Evolutionary conservation across 2,888 invertebrate genomes (phyloP), one percentile per base, ranked within the genome.

Genomic region (Parthenolecanium corni): DNA sequence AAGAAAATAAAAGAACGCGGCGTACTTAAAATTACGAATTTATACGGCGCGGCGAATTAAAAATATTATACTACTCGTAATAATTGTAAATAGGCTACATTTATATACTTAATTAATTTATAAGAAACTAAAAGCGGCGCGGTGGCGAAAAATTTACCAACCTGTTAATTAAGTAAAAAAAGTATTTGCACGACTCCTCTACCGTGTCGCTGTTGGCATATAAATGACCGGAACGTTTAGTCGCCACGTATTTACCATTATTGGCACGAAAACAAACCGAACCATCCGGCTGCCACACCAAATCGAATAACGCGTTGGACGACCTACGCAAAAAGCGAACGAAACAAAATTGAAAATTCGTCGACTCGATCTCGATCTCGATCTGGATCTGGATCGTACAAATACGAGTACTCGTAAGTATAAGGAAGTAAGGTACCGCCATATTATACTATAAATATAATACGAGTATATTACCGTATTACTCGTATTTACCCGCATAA

Each of bases 131-230:
- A n/a, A n/a, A n/a, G n/a, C n/a, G n/a, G n/a, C n/a, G n/a, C n/a
- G n/a, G n/a, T n/a, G n/a, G n/a, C n/a, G n/a, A n/a, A n/a, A n/a
- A n/a, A n/a, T 6, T 16, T 21, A 66, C 70, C 68, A 66, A 84
- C 85, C 89, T 83, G 79, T 93, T 93, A 73, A 92, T 90, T 71
- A 93, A 83, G 73, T 92, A 92, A 79, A 95, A 91, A 77, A 84
- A 89, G 76, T 92, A 95, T 76, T 89, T 89, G 79, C 91, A 89
- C 71, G 86, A 88, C 69, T 90, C 90, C 68, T 89, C 88, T 67
- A 86, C 83, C 66, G 78, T 73, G 74, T 89, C 91, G 1, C 85
- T 82, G 75, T 87, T 89, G 70, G 91, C 94, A 76, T 89, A 89
- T 67, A 95, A 80, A 74, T 92, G 92, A 12, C 95, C 96, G 51